Conservation (phyloP, 2,888 invertebrate genomes). For the Lasioglossum villosulum region DNA sequence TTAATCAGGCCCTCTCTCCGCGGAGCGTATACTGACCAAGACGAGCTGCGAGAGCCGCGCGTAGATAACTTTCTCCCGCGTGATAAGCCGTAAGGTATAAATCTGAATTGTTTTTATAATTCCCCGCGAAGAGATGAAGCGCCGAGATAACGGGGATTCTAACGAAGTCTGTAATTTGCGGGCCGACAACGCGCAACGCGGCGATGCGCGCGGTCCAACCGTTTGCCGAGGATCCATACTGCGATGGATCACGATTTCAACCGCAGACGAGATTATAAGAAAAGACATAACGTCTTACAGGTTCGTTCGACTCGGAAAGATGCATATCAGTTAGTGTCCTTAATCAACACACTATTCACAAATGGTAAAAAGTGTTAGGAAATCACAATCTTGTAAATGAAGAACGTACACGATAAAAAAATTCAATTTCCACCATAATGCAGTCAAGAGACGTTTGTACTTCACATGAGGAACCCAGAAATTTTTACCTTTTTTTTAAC, state of each 20-base stretch:
- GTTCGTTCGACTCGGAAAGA: neutral
- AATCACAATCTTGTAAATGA: too few relatives aligned
- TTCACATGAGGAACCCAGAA: too few relatives aligned
- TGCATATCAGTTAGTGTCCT: too few relatives aligned
- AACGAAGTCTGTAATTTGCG: constrained; percentile 82
- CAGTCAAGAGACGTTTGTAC: too few relatives aligned
- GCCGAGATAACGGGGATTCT: constrained; percentile 79
- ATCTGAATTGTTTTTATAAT: constrained; percentile 81
- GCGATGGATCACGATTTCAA: constrained; percentile 77
- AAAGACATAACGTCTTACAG: neutral
- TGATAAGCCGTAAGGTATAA: constrained; percentile 79
- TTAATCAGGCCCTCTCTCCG: constrained; percentile 64
- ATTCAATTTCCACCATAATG: too few relatives aligned
- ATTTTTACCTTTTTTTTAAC: too few relatives aligned
- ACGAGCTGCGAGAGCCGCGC: constrained; percentile 49
- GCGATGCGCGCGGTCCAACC: constrained; percentile 56
- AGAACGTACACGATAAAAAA: too few relatives aligned
- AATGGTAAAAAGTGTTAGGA: too few relatives aligned
- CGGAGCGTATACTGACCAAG: constrained; percentile 48
- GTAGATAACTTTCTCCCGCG: constrained; percentile 77
- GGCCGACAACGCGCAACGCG: constrained; percentile 61
- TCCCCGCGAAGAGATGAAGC: constrained; percentile 74
- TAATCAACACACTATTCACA: too few relatives aligned
- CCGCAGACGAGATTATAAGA: constrained; percentile 28
- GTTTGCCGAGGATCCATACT: constrained; percentile 41